Base-by-base conservation (phyloP, 35 echinoderm and acorn worm species). In the Holothuria glaberrima region DNA sequence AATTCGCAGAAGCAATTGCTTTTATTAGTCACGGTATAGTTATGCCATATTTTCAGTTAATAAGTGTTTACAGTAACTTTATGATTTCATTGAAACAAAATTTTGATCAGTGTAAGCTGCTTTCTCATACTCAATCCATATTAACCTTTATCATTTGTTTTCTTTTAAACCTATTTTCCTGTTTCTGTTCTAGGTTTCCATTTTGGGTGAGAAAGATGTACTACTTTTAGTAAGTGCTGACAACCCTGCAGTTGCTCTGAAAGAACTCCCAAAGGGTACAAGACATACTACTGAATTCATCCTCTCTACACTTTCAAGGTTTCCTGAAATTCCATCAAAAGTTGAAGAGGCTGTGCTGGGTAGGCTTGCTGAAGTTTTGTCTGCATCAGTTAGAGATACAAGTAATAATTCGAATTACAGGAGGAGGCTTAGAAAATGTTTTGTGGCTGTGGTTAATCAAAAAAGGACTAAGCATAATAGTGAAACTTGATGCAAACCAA, bases 321-420 rank as follows among this genome's bases (percentile, higher is more conserved):
- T 87, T 41, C 85, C 85, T 3, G 33, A 46, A 19, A 87, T 87
- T 54, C 60, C 60, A 69, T 59, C 85, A 28, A 87, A 87, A 50
- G 85, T 87, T 46, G 85, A 87, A 71, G 85, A 87, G n/a, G 85
- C 85, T 59, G 66, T 87, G 0, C n/a, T 87, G 44, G 85, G 85
- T 9, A 87, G 65, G 85, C 66, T 87, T 48, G 31, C 62, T 41
- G 85, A 87, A 36, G 85, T 52, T 48, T 25, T 87, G 9, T 68
- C 85, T 36, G 66, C 44, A 16, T 87, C 80, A 61, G 80, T 84
- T 25, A 59, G 80, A 84, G 80, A 84, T 13, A 84, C 28, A 22
- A 46, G 30, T 13, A 33, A 57, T 84, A 7, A 56, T 21, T 6
- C 32, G 12, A 84, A 34, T n/a, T 33, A 29, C 21, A 84, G 28